Evolutionary conservation across 1,140 invertebrate genomes (phyloP), one percentile per base, ranked within the genome.

Genomic region (Octopus sinensis): DNA sequence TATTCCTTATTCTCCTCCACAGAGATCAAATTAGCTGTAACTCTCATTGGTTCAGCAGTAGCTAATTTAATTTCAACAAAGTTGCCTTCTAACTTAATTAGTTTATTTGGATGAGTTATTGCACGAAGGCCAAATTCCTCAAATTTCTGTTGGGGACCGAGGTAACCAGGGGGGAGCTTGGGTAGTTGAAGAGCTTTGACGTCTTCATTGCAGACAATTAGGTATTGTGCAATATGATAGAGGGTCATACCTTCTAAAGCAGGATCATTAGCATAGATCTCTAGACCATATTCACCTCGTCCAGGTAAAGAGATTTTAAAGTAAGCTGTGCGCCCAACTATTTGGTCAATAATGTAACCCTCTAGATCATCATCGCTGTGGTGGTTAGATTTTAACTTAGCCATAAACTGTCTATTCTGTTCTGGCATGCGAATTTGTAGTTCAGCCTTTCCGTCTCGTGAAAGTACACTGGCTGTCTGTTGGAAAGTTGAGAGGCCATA

Each of bases 211-310:
- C 89, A 90, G 80, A 89, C 84, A 10, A 91, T 86, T 73, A 91
- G 79, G 81, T 88, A 91, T 85, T 91, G 90, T 23, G 87, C 89
- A 17, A 90, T 86, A 84, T 90, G 89, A 83, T 87, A 90, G 9
- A 91, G 83, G 0, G 89, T 90, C 68, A 87, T 88, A 4, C 89
- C 89, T 81, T 91, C 90, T 9, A 82, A 86, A 9, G 85, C 85
- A 13, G 90, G 90, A 82, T 91, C 89, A 82, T 91, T 91, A 75
- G 88, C 89, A 83, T 90, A 91, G 76, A 91, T 89, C 85, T 91
- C 90, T 17, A 91, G 86, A 53, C 90, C 90, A 83, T 88, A 91
- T 82, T 91, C 90, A 30, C 90, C 90, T 51, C 87, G 78, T 9
- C 83, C 81, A 6, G 90, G 90, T 23, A 89, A 86, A 9, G 88